Conservation (phyloP, 2,113 vertebrate genomes). For the Pygoscelis antarcticus region DNA sequence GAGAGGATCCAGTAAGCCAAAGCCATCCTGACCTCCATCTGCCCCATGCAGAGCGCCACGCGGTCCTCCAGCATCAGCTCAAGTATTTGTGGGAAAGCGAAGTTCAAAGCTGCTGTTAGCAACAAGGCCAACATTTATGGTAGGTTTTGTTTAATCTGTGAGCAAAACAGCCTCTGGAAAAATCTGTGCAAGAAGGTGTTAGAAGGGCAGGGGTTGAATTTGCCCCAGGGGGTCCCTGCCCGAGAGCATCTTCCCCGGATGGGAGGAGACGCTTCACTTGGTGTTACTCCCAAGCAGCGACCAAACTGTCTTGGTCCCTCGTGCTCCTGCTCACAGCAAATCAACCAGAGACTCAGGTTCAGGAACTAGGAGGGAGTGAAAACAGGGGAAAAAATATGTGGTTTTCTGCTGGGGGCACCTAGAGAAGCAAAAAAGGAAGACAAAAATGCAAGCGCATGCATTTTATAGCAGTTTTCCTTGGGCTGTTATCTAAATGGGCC, state of each 20-base stretch:
- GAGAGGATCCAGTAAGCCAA: not conserved
- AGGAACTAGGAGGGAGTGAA: not conserved
- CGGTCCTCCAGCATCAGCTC: not conserved
- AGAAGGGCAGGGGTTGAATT: not conserved
- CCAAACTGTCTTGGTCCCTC: not conserved
- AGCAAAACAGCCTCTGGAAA: not conserved
- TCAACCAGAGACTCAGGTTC: not conserved
- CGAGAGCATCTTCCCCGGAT: not conserved
- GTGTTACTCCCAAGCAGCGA: not conserved
- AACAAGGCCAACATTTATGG: not conserved
- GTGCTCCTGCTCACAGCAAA: not conserved
- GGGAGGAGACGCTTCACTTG: not conserved
- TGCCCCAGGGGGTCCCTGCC: not conserved
- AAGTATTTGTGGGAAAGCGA: not conserved
- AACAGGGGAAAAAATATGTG: rapidly evolving
- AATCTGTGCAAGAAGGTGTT: not conserved
- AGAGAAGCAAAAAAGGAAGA: not conserved
- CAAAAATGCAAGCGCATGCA: rapidly evolving
- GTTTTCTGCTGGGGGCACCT: not conserved
- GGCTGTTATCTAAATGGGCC: not conserved
- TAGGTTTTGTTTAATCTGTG: not conserved
- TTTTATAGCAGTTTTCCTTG: not conserved
- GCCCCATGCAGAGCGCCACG: not conserved
- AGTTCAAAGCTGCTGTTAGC: not conserved
- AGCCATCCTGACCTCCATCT: not conserved